A percentile compares a stretch with the other conserved stretches of the same genome.
phyloP scores from a whole-genome alignment of 2,888 invertebrate genomes.

The Chrysotoxum bicinctum region DNA sequence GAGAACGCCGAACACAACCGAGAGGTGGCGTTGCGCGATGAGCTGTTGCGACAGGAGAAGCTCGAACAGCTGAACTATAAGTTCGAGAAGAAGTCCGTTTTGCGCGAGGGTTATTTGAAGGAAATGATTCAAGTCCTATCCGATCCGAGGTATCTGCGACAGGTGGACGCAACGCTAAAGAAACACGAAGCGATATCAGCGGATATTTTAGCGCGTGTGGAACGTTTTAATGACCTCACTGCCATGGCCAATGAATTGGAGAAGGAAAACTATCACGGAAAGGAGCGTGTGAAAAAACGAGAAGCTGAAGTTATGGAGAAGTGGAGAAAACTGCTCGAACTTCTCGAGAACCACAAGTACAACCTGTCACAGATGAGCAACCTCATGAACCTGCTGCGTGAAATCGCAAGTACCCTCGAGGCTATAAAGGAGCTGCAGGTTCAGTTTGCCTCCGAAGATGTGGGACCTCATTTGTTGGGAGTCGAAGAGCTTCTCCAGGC shows the following conservation, averaged over 20 bases:
- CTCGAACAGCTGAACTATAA: conserved; percentile 97
- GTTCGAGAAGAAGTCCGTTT: conserved; percentile 96
- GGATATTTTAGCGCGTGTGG: conserved; percentile 95
- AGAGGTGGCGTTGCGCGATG: conserved; percentile 95
- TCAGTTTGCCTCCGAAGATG: conserved; percentile 88
- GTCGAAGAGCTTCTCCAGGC: conserved; percentile 97
- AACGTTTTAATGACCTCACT: conserved; percentile 95
- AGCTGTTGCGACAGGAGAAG: conserved; percentile 94
- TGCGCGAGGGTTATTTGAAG: conserved; percentile 96
- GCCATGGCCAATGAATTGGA: conserved; percentile 96
- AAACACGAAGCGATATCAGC: conserved; percentile 99
- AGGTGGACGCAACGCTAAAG: conserved; percentile 98
- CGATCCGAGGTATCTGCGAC: conserved; percentile 94
- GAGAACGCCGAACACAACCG: conserved; percentile 97
- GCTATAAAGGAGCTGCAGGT: conserved; percentile 93
- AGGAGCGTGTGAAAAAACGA: conserved; percentile 87
- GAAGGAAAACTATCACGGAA: conserved; percentile 94
- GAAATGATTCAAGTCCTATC: conserved; percentile 98
- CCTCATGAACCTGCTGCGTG: conserved; percentile 93
- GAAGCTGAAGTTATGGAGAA: conserved; percentile 89
- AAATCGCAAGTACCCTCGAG: conserved; percentile 93
- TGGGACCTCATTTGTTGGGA: conserved; percentile 95
- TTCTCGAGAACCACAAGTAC: conserved; percentile 91
- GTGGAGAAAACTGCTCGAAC: conserved; percentile 92
- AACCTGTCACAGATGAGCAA: conserved; percentile 91